A percentile compares a stretch with the other conserved stretches of the same genome.
Evolutionary conservation across 2,797 vertebrate genomes (phyloP).

Genomic region (Cyclopterus lumpus): DNA sequence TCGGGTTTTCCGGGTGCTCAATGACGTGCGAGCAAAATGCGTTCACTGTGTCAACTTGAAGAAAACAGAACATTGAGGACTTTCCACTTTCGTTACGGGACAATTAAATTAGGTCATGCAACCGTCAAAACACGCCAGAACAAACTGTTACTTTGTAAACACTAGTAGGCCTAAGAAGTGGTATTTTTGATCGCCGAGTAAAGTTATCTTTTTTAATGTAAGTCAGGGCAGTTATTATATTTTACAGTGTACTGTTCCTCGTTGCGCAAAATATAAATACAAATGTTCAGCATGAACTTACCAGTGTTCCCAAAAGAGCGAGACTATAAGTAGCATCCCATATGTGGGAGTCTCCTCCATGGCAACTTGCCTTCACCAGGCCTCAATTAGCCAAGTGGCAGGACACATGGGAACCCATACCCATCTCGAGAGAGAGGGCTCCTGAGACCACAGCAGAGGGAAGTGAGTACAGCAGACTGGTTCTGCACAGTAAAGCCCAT

Average conservation of each 20-base stretch:
- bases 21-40: too few species aligned
- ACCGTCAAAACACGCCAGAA: too few species aligned
- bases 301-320: conserved; percentile 52
- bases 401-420: conserved; percentile 62
- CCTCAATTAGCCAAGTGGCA: conserved; percentile 73
- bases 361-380: conserved; percentile 67
- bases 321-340: conserved; percentile 74
- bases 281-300: conserved; percentile 40
- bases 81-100: too few species aligned
- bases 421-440: conserved; percentile 52
- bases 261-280: conserved; percentile 37
- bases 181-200: too few species aligned
- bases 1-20: too few species aligned
- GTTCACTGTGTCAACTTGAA: too few species aligned
- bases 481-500: conserved; percentile 49
- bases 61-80: too few species aligned
- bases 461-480: conserved; percentile 19
- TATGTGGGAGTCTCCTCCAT: conserved; percentile 67
- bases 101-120: too few species aligned
- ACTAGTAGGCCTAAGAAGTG: too few species aligned
- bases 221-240: too few species aligned
- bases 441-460: conserved; percentile 38
- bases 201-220: too few species aligned
- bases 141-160: too few species aligned
- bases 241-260: neutral